Conservation (phyloP, 1,140 invertebrate genomes). For the Meloidogyne exigua region DNA sequence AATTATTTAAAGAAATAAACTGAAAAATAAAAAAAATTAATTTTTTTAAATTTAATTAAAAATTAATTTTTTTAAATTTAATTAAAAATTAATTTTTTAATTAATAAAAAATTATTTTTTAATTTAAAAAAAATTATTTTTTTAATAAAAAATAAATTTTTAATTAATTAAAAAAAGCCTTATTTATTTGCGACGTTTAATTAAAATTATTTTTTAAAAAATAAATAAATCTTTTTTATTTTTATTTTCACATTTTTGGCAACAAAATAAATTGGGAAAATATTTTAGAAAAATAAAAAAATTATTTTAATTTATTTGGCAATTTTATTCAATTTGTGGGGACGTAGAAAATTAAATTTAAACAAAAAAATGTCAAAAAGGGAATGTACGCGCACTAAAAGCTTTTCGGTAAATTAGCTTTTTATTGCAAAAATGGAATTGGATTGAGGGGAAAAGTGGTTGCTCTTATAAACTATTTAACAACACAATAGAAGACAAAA, state of each 20-base stretch:
- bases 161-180: too few relatives aligned
- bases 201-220: too few relatives aligned
- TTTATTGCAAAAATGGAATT: neutral
- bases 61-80: too few relatives aligned
- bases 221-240: too few relatives aligned
- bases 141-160: too few relatives aligned
- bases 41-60: too few relatives aligned
- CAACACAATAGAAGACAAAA: neutral
- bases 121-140: too few relatives aligned
- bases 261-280: conserved; percentile 6
- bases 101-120: too few relatives aligned
- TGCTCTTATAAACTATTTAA: too few relatives aligned
- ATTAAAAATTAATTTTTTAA: too few relatives aligned
- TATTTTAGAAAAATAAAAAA: neutral
- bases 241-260: neutral
- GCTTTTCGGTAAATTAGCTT: conserved; percentile 27
- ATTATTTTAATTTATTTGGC: conserved; percentile 10
- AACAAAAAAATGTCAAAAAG: neutral
- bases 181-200: too few relatives aligned
- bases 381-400: neutral
- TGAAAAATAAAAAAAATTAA: neutral
- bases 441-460: neutral
- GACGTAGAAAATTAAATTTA: neutral
- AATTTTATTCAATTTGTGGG: conserved; percentile 16
- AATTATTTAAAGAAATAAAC: conserved; percentile 19